Conservation (phyloP, 2,888 invertebrate species). For the Octonoba sinensis region DNA sequence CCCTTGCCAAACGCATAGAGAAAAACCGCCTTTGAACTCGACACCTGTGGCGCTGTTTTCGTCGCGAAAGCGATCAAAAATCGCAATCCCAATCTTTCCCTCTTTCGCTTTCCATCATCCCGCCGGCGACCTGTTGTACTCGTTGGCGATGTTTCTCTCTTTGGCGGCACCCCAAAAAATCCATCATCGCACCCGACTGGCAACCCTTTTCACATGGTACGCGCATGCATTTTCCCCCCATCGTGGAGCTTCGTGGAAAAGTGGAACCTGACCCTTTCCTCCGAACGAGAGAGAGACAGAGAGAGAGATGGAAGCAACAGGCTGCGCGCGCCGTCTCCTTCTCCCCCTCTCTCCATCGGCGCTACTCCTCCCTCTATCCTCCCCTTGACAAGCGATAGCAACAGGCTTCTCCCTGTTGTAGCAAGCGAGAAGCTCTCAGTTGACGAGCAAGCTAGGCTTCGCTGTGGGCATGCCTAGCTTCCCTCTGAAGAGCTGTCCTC, state of each 20-base stretch:
- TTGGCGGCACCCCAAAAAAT: constrained; percentile 31
- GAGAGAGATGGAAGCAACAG: constrained; percentile 30
- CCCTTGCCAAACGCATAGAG: no score
- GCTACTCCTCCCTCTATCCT: constrained; percentile 10
- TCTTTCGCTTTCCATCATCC: neutral
- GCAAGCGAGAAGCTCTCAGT: constrained; percentile 48
- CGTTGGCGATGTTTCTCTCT: constrained; percentile 20
- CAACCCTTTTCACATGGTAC: constrained; percentile 31
- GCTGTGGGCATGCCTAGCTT: constrained; percentile 25
- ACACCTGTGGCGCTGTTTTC: neutral
- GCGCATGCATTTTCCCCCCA: constrained; percentile 21
- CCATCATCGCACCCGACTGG: constrained; percentile 22
- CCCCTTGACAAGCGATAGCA: constrained; percentile 49
- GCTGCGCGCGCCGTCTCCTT: constrained; percentile 43
- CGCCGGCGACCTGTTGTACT: constrained; percentile 45
- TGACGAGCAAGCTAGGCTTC: constrained; percentile 21
- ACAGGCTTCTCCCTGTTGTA: constrained; percentile 49
- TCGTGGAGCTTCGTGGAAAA: constrained; percentile 18
- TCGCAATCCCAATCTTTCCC: neutral
- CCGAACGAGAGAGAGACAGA: constrained; percentile 1
- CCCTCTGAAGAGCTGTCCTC: no score
- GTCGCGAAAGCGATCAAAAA: neutral
- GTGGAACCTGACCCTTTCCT: constrained; percentile 6
- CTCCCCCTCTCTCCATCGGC: constrained; percentile 1
- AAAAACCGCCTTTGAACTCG: neutral